Conservation (phyloP, 2,797 vertebrate genomes). For the Lepus townsendii region DNA sequence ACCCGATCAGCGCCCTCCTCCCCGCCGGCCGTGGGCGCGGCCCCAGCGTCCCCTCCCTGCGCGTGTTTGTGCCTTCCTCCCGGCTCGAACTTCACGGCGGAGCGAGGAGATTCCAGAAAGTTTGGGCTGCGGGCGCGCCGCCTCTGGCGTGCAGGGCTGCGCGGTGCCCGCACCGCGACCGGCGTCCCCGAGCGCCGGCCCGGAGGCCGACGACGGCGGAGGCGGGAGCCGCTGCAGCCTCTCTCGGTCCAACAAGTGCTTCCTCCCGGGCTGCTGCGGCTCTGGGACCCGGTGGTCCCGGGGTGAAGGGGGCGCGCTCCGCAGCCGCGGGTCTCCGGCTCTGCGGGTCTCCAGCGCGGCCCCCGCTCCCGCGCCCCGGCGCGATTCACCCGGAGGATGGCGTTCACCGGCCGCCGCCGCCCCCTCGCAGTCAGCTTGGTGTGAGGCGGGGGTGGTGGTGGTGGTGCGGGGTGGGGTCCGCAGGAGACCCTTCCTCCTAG, state of each 20-base stretch:
- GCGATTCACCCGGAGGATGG: not conserved
- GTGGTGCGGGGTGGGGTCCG: too few relatives aligned
- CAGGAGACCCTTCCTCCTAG: not conserved
- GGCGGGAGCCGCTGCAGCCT: not conserved
- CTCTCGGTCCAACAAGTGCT: conserved; percentile 77
- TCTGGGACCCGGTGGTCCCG: not conserved
- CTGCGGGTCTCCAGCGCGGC: not conserved
- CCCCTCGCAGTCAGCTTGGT: not conserved
- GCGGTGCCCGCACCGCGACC: not conserved
- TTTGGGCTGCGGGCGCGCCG: conserved; percentile 63
- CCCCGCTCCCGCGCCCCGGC: not conserved
- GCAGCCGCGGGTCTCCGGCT: not conserved
- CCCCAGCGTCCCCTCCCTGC: not conserved
- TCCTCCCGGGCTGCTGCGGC: not conserved
- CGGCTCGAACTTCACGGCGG: conserved; percentile 42
- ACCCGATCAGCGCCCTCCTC: not conserved
- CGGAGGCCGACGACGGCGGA: not conserved
- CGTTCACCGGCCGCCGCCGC: not conserved
- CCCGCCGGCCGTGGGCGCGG: not conserved
- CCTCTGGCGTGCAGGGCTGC: not conserved
- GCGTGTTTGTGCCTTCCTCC: not conserved
- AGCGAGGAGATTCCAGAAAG: conserved; percentile 71
- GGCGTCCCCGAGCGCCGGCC: too few relatives aligned
- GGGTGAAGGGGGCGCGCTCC: not conserved
- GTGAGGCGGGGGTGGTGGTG: not conserved